phyloP scores from a whole-genome alignment of 2,113 vertebrate species.

The Nycticorax nycticorax region DNA sequence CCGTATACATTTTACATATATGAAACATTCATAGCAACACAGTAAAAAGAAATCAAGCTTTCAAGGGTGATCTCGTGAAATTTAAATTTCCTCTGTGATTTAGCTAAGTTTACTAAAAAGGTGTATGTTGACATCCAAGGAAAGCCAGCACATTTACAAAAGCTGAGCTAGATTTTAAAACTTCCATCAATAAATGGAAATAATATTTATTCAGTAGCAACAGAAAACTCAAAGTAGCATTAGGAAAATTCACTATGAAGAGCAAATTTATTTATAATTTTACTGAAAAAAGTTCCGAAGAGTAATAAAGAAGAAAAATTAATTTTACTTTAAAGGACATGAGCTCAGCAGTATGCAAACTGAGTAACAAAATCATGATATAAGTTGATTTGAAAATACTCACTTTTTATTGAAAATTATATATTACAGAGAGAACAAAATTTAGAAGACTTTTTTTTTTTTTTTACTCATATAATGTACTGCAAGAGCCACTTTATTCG shows the following conservation, averaged over 20 bases:
- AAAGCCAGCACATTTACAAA: not conserved
- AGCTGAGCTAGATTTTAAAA: not conserved
- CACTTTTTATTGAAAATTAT: not conserved
- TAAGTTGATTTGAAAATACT: not conserved
- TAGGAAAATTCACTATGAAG: not conserved
- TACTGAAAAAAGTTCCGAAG: not conserved
- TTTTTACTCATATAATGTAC: not conserved
- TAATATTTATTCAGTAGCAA: not conserved
- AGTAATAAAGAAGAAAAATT: not conserved
- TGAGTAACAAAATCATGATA: not conserved
- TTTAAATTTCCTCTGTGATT: not conserved
- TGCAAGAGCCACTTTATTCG: not conserved
- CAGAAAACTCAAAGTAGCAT: not conserved
- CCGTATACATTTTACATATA: not conserved
- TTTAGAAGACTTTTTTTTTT: not conserved
- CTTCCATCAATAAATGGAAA: not conserved
- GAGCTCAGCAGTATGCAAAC: not conserved
- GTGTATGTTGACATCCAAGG: not conserved
- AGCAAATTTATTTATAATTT: not conserved
- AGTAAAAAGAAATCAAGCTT: not conserved
- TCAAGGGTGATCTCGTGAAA: not conserved
- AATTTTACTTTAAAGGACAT: not conserved
- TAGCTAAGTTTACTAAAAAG: not conserved
- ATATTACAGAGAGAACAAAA: not conserved
- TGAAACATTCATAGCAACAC: not conserved